phyloP scores from a whole-genome alignment of 2,113 vertebrate species.

The Acanthochromis polyacanthus region DNA sequence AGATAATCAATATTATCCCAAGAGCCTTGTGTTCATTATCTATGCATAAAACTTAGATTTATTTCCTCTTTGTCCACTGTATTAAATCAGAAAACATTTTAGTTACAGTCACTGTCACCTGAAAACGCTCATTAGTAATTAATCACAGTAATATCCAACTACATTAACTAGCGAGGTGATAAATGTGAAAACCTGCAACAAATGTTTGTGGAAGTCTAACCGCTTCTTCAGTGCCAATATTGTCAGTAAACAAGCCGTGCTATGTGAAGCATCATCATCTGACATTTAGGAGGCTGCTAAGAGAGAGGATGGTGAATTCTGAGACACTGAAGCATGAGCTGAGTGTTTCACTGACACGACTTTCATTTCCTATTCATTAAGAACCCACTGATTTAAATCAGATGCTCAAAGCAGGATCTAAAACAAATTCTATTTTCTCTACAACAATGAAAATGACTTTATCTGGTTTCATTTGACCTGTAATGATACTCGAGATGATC shows the following conservation, averaged over 20 bases:
- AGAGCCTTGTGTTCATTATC: constrained; percentile 8
- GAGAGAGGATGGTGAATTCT: constrained; percentile 9
- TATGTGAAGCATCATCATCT: constrained; percentile 50
- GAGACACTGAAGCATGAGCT: constrained; percentile 25
- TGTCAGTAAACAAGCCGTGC: constrained; percentile 53
- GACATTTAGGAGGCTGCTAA: constrained; percentile 70
- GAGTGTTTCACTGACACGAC: constrained; percentile 7
- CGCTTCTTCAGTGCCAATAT: constrained; percentile 5
- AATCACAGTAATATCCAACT: not conserved
- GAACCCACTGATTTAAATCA: constrained; percentile 22
- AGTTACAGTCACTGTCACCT: no score
- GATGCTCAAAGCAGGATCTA: not conserved
- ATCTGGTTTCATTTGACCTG: not conserved
- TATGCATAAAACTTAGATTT: constrained; percentile 1
- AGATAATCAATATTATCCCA: constrained; percentile 17
- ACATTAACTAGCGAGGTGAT: not conserved
- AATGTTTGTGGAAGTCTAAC: not conserved
- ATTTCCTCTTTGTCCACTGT: not conserved
- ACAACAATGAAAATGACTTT: not conserved
- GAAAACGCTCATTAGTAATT: no score
- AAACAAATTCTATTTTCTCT: not conserved
- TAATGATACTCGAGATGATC: not conserved
- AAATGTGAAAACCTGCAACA: not conserved
- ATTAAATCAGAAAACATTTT: no score
- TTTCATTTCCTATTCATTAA: constrained; percentile 75